Evolutionary conservation across 2,888 invertebrate species (phyloP), one percentile per base, ranked within the genome.

Genomic region (Ichneumoninae sp.): DNA sequence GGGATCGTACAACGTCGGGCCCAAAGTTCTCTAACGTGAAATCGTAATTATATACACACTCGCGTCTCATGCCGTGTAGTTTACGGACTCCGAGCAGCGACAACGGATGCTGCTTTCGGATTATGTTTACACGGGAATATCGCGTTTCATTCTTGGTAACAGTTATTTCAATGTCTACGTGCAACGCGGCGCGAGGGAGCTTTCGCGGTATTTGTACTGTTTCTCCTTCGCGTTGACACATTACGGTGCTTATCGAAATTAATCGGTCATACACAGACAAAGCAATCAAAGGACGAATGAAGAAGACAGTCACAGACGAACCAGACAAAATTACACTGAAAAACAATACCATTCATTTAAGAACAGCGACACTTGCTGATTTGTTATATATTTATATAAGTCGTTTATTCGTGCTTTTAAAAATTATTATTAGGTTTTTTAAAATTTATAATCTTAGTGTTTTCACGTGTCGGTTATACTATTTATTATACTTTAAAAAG

Each of bases 1-100:
- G 33, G 19, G 62, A 68, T 62, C 68, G 72, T 16, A 72, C 68
- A 60, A 30, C 52, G 26, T n/a, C 75, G 50, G 47, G 62, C 52
- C 47, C 50, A 10, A 26, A 22, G 62, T 19, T n/a, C 44, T 72
- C 62, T 52, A 80, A 77, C 80, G 77, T 69, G 77, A 83, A 72
- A 68, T 77, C 77, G 50, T 50, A 77, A 57, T 40, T 40, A 72
- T 62, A 19, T 74, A 62, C 16, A 19, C 22, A 54, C 36, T 54
- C 22, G 40, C 52, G 36, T 52, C 10, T 10, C 33, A 13, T 19
- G 16, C 16, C 33, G 30, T 33, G 30, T 6, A 62, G 60, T 16
- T 30, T 36, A 40, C 30, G 36, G 22, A 40, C n/a, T 26, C 36
- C 60, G 52, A 52, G 16, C 50, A 75, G 44, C 44, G n/a, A 22